Percentiles rank a stretch among this genome's conserved stretches.
Conservation (phyloP, 2,888 invertebrate genomes). For the Tipula confusa region DNA sequence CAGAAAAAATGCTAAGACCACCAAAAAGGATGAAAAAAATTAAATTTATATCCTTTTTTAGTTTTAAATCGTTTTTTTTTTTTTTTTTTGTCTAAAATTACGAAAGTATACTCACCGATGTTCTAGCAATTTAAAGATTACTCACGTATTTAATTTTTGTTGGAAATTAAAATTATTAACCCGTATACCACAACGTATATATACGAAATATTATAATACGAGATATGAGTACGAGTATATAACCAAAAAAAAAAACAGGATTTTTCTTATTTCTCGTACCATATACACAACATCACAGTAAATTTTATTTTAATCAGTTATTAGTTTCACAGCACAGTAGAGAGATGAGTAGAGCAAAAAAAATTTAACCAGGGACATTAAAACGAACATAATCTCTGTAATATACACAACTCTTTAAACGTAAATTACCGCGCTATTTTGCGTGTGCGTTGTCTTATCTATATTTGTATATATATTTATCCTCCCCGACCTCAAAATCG, state of each 20-base stretch:
- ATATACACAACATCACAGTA: background rate
- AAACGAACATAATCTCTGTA: background rate
- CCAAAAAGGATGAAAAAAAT: background rate
- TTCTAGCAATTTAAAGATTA: slow-evolving; percentile 12
- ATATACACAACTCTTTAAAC: background rate
- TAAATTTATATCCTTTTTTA: slow-evolving; percentile 25
- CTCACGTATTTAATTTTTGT: slow-evolving; percentile 25
- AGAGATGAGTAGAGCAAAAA: background rate
- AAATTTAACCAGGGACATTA: background rate
- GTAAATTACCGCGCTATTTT: background rate
- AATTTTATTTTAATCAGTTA: background rate
- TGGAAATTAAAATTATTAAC: background rate
- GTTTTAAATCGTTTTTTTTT: background rate
- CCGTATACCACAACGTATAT: background rate
- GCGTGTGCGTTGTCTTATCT: background rate
- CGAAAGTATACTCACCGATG: background rate
- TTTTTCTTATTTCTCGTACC: background rate
- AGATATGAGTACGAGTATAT: too few species aligned
- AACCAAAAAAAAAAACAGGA: background rate
- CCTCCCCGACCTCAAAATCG: too few species aligned
- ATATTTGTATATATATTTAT: background rate
- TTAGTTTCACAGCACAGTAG: background rate
- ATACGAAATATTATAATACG: background rate
- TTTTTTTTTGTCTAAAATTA: slow-evolving; percentile 8
- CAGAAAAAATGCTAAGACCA: background rate